Base-by-base conservation (phyloP, 1,140 invertebrate genomes). In the Cydia pomonella region DNA sequence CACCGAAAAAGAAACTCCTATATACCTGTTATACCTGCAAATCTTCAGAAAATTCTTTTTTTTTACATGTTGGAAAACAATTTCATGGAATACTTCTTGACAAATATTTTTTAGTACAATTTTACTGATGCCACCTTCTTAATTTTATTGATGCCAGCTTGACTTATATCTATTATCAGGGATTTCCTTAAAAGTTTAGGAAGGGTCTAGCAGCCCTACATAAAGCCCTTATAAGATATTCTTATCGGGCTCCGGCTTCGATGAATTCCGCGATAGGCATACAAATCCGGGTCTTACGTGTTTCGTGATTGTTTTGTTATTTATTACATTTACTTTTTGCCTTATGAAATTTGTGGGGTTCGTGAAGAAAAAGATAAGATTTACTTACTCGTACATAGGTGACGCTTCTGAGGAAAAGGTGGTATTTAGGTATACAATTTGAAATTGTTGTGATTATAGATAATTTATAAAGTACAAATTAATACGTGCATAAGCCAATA, bases 231-330 rank as follows among this genome's bases (percentile, higher is more conserved):
- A 69, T 69, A 29, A 69, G 64, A 38, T 69, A 69, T 69, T 69
- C 64, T 33, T 33, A 38, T 33, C 64, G 33, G 23, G 33, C 27
- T 2, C 27, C 33, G 9, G 64, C 64, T 29, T 18, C 27, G 33
- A 69, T 69, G 64, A 69, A 69, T 69, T 69, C 27, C 64, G 29
- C 25, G 64, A 38, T 23, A 69, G 27, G 64, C 64, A 38, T 69
- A 69, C 64, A 69, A 69, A 69, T 69, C 29, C 27, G 33, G 29
- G 64, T 3, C 29, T 25, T 66, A 66, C 63, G 13, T 29, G 63
- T 66, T 33, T 29, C 41, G 27, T 69, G 64, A 69, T 69, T 69
- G 64, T 29, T 69, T 69, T 38, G 29, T 69, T 69, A 69, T 69
- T 69, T 69, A 69, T 69, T 18, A 69, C 64, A 2, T 69, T 69